These are phyloP conservation scores for Phorcus lineatus DNA, from an alignment of 2,888 invertebrate genomes.

Conservation along the genomic window DNA sequence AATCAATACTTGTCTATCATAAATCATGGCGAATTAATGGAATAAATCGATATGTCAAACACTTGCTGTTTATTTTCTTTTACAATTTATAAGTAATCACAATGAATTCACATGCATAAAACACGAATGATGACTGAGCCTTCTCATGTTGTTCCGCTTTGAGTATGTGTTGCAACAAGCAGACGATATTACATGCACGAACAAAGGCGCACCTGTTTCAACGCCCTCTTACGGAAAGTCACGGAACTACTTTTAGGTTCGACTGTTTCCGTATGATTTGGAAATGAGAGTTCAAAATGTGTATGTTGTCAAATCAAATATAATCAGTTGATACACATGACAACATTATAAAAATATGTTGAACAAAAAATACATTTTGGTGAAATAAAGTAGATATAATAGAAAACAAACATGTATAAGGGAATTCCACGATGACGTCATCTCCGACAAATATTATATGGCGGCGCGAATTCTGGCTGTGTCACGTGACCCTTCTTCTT, in stretches of 20 bases:
- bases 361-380: neutral
- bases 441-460: conserved; percentile 59
- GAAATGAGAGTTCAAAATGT: neutral
- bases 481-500: conserved; percentile 71
- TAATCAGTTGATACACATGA: neutral
- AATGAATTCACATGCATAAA: too few species aligned
- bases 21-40: too few species aligned
- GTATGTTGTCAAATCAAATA: neutral
- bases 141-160: neutral
- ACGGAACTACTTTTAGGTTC: conserved; percentile 4
- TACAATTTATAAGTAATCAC: too few species aligned
- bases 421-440: conserved; percentile 52
- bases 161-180: conserved; percentile 16
- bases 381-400: neutral
- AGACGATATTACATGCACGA: conserved; percentile 17
- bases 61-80: too few species aligned
- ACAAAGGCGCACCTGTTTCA: conserved; percentile 6
- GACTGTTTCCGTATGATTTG: neutral
- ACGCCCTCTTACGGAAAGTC: conserved; percentile 10
- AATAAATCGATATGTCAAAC: too few species aligned
- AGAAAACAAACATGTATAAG: neutral
- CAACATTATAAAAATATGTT: too few species aligned
- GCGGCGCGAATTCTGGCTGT: conserved; percentile 66
- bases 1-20: too few species aligned
- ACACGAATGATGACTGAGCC: too few species aligned